A percentile compares a stretch with the other conserved stretches of the same genome.
Evolutionary conservation across 1,140 invertebrate genomes (phyloP).

Genomic region (Mesaphorura yosii): DNA sequence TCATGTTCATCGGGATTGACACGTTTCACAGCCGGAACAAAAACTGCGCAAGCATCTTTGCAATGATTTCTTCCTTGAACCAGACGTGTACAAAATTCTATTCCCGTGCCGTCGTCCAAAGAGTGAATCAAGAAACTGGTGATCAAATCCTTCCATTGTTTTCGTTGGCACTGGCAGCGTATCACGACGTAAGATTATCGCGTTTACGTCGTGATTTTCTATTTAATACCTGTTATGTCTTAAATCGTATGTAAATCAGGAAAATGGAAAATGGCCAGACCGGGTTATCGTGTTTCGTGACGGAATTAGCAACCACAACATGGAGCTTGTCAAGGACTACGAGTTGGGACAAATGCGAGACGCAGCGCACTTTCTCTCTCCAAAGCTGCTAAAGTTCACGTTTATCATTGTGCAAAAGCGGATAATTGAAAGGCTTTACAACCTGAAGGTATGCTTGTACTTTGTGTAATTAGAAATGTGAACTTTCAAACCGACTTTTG

Average conservation of each 20-base stretch:
- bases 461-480: background rate
- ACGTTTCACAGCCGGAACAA: constrained; percentile 58
- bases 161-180: background rate
- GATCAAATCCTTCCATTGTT: constrained; percentile 41
- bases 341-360: constrained; percentile 64
- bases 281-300: constrained; percentile 79
- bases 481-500: too few species aligned
- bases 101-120: constrained; percentile 55
- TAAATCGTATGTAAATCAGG: constrained; percentile 33
- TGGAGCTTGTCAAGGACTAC: constrained; percentile 53
- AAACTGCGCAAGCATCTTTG: constrained; percentile 46
- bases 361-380: constrained; percentile 44
- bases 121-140: constrained; percentile 56
- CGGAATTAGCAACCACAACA: constrained; percentile 79
- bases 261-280: constrained; percentile 54
- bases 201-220: background rate
- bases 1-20: constrained; percentile 83
- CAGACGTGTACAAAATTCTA: constrained; percentile 60
- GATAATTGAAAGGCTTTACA: constrained; percentile 64
- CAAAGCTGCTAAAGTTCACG: constrained; percentile 45
- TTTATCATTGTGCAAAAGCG: constrained; percentile 82
- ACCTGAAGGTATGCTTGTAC: background rate
- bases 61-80: constrained; percentile 72
- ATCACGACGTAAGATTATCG: background rate
- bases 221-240: background rate